Conservation (phyloP, 2,113 vertebrate species). For the Chascanopsetta lugubris region DNA sequence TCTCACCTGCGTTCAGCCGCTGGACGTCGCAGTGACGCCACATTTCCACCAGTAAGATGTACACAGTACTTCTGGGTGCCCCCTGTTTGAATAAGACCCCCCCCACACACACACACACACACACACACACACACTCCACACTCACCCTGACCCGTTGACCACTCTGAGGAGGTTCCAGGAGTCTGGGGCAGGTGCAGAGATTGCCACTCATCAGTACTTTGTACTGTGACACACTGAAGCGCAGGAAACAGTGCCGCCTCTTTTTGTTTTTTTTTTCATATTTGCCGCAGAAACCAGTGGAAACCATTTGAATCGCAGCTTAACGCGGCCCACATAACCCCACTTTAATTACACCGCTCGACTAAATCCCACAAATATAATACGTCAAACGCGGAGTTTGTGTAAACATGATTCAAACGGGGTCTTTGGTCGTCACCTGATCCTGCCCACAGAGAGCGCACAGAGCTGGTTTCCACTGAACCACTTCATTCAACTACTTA, state of each 20-base stretch:
- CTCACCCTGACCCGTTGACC: conserved; percentile 53
- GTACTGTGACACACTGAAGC: neutral
- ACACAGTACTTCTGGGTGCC: conserved; percentile 42
- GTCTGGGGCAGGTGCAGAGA: conserved; percentile 51
- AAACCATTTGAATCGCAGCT: conserved; percentile 36
- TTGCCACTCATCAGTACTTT: conserved; percentile 31
- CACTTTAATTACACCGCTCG: conserved; percentile 10
- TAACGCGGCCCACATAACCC: conserved; percentile 8
- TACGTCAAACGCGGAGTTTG: conserved; percentile 20
- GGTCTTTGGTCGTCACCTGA: conserved; percentile 20
- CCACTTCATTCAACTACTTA: conserved; percentile 73
- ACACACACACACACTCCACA: too few species aligned
- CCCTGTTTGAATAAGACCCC: conserved; percentile 68
- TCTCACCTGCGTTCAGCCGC: conserved; percentile 48
- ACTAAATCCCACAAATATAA: conserved; percentile 7
- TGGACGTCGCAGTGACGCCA: conserved; percentile 56
- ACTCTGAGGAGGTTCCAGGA: conserved; percentile 47
- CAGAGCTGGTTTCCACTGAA: conserved; percentile 69
- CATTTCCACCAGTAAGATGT: conserved; percentile 62
- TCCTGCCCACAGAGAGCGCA: conserved; percentile 25
- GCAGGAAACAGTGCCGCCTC: neutral
- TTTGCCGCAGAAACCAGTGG: conserved; percentile 23
- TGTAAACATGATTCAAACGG: conserved; percentile 27
- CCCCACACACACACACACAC: too few species aligned
- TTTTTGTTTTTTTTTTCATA: conserved; percentile 3